Evolutionary conservation across 2,113 vertebrate genomes (phyloP).

Genomic region (Sprattus sprattus): DNA sequence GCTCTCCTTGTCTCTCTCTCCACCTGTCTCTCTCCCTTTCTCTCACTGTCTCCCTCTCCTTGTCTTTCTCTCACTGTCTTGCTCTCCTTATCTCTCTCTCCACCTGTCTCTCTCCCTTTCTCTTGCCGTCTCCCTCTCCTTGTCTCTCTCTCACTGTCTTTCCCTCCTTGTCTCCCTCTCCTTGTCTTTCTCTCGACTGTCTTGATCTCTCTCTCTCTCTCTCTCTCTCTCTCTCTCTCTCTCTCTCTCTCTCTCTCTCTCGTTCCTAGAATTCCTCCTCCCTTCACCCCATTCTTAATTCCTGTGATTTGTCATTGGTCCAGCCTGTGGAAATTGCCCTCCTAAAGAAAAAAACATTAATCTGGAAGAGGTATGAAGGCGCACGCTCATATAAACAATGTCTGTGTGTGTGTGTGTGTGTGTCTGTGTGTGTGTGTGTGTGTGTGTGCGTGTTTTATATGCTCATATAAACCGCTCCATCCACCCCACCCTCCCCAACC

Average conservation of each 20-base stretch:
- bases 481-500: slow-evolving; percentile 5
- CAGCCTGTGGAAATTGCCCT: slow-evolving; percentile 43
- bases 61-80: not conserved
- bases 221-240: not conserved
- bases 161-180: not conserved
- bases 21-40: too few species aligned
- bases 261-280: not conserved
- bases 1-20: not conserved
- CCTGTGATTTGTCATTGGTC: slow-evolving; percentile 38
- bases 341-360: slow-evolving; percentile 45
- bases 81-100: not conserved
- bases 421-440: too few species aligned
- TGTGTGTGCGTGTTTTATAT: not conserved
- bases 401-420: too few species aligned
- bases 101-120: too few species aligned
- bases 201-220: not conserved
- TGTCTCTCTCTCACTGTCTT: not conserved
- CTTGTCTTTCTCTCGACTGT: not conserved
- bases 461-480: slow-evolving; percentile 30
- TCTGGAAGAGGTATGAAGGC: slow-evolving; percentile 38
- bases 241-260: not conserved
- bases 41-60: too few species aligned
- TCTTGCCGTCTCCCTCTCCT: not conserved
- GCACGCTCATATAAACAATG: slow-evolving; percentile 23
- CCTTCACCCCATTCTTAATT: not conserved